A percentile compares a stretch with the other conserved stretches of the same genome.
phyloP scores from a whole-genome alignment of 2,888 invertebrate species.

The Latheticus oryzae region DNA sequence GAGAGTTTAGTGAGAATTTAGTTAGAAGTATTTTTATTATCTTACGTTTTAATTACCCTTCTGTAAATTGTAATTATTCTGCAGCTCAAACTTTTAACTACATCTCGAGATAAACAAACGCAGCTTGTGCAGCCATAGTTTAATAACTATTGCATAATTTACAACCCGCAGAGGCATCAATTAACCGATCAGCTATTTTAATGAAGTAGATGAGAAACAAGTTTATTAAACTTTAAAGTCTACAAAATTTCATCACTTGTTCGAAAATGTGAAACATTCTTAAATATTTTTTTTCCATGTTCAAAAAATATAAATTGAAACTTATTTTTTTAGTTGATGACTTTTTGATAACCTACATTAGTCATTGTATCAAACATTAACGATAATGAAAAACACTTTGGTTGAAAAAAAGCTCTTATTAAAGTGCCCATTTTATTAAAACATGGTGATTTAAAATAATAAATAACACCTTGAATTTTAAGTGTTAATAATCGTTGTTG shows the following conservation, averaged over 20 bases:
- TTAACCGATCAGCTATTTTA: constrained; percentile 40
- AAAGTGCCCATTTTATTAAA: constrained; percentile 11
- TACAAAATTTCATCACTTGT: background rate
- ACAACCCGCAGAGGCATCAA: constrained; percentile 24
- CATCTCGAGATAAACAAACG: background rate
- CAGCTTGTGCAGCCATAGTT: constrained; percentile 2
- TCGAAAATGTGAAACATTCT: background rate
- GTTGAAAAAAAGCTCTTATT: constrained; percentile 11
- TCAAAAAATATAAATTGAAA: too few species aligned
- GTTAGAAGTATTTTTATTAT: too few species aligned
- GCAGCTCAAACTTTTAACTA: too few species aligned
- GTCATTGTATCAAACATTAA: background rate
- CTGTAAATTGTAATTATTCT: too few species aligned
- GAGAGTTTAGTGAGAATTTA: too few species aligned
- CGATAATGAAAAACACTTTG: constrained; percentile 8
- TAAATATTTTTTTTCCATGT: too few species aligned
- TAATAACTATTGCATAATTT: constrained; percentile 17
- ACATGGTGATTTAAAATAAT: constrained; percentile 30
- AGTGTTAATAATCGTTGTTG: constrained; percentile 27
- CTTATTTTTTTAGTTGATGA: too few species aligned
- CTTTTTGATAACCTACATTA: too few species aligned
- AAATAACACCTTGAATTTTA: constrained; percentile 16
- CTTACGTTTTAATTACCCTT: too few species aligned
- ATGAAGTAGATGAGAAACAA: constrained; percentile 35
- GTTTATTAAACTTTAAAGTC: constrained; percentile 22